Percentiles rank a stretch among this genome's conserved stretches.
Evolutionary conservation across 2,797 vertebrate genomes (phyloP).

Genomic region (Coregonus sp.): DNA sequence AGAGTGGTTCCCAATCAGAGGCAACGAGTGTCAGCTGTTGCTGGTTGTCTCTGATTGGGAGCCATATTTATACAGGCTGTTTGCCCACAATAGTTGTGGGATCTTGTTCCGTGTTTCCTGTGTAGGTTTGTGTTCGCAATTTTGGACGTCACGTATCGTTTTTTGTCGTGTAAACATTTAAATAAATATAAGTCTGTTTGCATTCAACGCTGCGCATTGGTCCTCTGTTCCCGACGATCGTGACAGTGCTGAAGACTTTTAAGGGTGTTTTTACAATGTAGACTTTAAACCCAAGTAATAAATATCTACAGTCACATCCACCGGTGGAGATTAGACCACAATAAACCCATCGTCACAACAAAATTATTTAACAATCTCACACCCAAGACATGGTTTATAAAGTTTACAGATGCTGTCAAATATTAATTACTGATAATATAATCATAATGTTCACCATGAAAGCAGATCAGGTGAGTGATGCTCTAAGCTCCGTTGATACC

Average conservation of each 20-base stretch:
- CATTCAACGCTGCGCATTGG: no score
- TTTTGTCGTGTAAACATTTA: no score
- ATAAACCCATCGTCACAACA: background rate
- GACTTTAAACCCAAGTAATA: slow-evolving; percentile 58
- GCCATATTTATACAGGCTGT: no score
- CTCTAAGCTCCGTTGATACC: background rate
- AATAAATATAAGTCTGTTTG: no score
- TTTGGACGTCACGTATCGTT: no score
- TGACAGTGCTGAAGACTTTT: background rate
- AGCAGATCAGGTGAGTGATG: background rate
- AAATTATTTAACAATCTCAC: slow-evolving; percentile 16
- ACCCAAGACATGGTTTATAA: background rate
- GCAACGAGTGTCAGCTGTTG: no score
- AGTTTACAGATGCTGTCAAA: slow-evolving; percentile 19
- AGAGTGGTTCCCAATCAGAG: no score
- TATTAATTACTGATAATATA: background rate
- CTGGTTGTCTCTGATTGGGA: no score
- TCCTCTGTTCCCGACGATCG: no score
- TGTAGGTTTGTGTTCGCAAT: no score
- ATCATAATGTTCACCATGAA: background rate
- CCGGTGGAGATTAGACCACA: slow-evolving; percentile 3
- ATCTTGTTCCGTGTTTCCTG: no score
- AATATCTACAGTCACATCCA: slow-evolving; percentile 19
- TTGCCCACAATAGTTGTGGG: no score
- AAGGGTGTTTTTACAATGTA: slow-evolving; percentile 42